A percentile compares a stretch with the other conserved stretches of the same genome.
These are phyloP conservation scores for Idaea straminata DNA, from an alignment of 2,888 invertebrate species.

Conservation along the genomic window DNA sequence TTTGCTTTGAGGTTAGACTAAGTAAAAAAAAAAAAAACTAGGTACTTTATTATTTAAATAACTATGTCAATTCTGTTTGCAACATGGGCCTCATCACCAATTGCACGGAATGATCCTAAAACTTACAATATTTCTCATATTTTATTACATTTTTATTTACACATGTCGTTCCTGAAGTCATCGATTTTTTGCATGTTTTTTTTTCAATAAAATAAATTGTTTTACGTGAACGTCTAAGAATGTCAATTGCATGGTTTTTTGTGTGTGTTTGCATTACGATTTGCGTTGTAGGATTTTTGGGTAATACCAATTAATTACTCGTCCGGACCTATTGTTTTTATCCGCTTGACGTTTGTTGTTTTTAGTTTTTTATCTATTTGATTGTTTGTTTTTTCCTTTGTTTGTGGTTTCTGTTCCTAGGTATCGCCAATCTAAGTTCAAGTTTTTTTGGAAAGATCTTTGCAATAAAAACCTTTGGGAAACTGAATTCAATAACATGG, in stretches of 20 bases:
- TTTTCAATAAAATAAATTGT: not conserved
- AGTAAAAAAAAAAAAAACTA: no score
- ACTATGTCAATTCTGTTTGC: no score
- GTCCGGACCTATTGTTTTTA: not conserved
- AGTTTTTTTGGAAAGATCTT: no score
- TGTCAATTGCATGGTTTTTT: not conserved
- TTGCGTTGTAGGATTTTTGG: not conserved
- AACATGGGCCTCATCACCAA: no score
- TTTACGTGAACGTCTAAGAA: not conserved
- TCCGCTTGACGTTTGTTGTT: not conserved
- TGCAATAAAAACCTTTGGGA: no score
- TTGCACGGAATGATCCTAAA: not conserved
- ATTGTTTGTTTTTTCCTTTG: no score
- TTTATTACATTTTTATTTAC: not conserved
- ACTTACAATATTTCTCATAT: not conserved
- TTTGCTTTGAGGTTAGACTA: no score
- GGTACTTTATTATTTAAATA: no score
- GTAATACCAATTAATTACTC: not conserved
- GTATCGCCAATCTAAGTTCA: no score
- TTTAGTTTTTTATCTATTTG: no score
- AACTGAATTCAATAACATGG: no score
- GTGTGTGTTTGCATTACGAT: not conserved
- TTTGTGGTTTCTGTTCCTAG: no score
- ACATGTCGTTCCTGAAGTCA: not conserved
- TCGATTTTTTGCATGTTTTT: not conserved